phyloP scores from a whole-genome alignment of 2,888 invertebrate species.

The Phengaris alcon region DNA sequence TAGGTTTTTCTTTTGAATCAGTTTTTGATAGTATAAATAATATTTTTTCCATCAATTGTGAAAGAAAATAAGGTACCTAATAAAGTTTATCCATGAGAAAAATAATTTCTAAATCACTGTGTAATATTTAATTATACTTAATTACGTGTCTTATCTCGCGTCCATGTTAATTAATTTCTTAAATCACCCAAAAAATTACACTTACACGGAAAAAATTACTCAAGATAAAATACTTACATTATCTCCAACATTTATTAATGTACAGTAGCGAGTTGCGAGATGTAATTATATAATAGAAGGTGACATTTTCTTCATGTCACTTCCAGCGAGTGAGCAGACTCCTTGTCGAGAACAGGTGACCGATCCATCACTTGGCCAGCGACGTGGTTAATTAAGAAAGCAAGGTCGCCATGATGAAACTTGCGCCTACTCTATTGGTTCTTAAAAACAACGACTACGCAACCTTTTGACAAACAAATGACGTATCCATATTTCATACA shows the following conservation, averaged over 20 bases:
- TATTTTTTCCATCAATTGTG: too few species aligned
- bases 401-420: conserved; percentile 72
- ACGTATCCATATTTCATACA: conserved; percentile 2
- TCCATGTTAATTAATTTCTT: background rate
- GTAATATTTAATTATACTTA: background rate
- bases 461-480: conserved; percentile 39
- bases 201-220: background rate
- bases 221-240: conserved; percentile 20
- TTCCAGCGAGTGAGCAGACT: conserved; percentile 41
- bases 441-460: conserved; percentile 53
- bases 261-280: conserved; percentile 12
- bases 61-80: too few species aligned
- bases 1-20: too few species aligned
- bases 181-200: conserved; percentile 5
- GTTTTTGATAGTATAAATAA: too few species aligned
- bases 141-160: background rate
- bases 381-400: conserved; percentile 73
- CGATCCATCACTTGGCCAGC: conserved; percentile 71
- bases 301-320: conserved; percentile 9
- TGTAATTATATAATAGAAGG: conserved; percentile 15
- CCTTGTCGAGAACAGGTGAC: conserved; percentile 59
- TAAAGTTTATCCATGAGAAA: background rate
- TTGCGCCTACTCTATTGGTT: conserved; percentile 54
- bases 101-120: background rate
- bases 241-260: conserved; percentile 8